phyloP scores from a whole-genome alignment of 2,797 vertebrate species.

The Phalloptychus januarius region DNA sequence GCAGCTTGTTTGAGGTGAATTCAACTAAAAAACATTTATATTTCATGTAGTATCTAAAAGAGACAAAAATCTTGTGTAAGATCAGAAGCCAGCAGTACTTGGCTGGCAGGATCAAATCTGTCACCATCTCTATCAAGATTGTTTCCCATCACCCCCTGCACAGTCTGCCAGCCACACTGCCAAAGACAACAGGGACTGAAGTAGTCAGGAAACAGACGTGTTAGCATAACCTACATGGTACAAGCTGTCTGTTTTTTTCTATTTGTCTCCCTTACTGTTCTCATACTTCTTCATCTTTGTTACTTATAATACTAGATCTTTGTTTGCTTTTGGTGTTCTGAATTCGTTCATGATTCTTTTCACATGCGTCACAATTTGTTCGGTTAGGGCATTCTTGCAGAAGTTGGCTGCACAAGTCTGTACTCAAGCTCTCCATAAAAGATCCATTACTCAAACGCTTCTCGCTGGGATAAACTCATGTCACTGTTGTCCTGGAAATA shows the following conservation, averaged over 20 bases:
- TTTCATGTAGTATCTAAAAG: constrained; percentile 18
- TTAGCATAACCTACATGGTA: constrained; percentile 72
- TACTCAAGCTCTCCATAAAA: constrained; percentile 46
- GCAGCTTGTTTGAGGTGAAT: constrained; percentile 26
- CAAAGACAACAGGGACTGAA: constrained; percentile 71
- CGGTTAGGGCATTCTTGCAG: constrained; percentile 19
- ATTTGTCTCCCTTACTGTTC: constrained; percentile 24
- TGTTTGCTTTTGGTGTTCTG: constrained; percentile 16
- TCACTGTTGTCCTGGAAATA: constrained; percentile 44
- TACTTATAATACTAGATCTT: constrained; percentile 22
- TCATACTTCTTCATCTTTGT: constrained; percentile 21
- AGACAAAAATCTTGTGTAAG: constrained; percentile 24
- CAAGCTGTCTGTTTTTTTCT: constrained; percentile 50
- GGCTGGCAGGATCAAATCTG: constrained; percentile 59
- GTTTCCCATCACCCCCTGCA: constrained; percentile 67
- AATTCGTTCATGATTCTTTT: constrained; percentile 29
- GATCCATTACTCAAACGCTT: constrained; percentile 51
- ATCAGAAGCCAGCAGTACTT: constrained; percentile 34
- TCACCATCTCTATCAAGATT: constrained; percentile 59
- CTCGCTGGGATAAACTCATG: constrained; percentile 54
- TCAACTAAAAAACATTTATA: background rate
- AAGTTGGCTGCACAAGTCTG: constrained; percentile 19
- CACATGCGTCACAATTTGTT: constrained; percentile 34
- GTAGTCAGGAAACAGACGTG: constrained; percentile 69
- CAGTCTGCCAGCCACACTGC: constrained; percentile 53